Base-by-base conservation (phyloP, 2,113 vertebrate species). In the Kryptolebias marmoratus region DNA sequence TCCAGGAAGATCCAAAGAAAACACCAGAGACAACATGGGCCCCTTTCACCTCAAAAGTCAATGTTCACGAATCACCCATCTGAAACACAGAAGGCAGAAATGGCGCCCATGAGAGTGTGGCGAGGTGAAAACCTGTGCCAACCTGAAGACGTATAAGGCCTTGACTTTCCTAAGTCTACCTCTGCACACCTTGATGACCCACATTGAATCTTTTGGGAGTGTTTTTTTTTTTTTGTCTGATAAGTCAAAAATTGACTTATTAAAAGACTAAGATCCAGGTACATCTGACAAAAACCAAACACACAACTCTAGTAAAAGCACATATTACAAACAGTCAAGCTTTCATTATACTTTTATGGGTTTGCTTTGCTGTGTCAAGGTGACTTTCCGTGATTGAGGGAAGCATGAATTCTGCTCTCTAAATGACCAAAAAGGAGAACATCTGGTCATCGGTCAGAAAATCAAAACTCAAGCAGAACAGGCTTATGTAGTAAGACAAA, bases 11-110 rank as follows among this genome's bases (percentile, higher is more conserved):
- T 68, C 42, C 52, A 56, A 68, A 42, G 49, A 27, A 52, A 66
- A 54, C 7, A 54, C 42, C 11, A 10, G 28, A 27, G n/a, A n/a
- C 44, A 30, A 11, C 5, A 15, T 12, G 15, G 39, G 65, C 52
- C 36, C 55, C 64, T 44, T 44, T 68, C 36, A 56, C 53, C 52
- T 55, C 52, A 7, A 30, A 68, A 53, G 65, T 68, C 65, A 68
- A 16, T 1, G 52, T 28, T 18, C 32, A n/a, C 18, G 9, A n/a
- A 2, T n/a, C 16, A 14, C 44, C 42, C 13, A 39, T 39, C 11
- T 65, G 63, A 32, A 47, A 28, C 12, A 47, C 47, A 30, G 47
- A 31, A 28, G 14, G 32, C 14, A 42, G 18, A n/a, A 28, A 28
- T 28, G 52, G 52, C 22, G 16, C 52, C 32, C 39, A 9, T 30